Percentiles rank a stretch among this genome's conserved stretches.
Conservation (phyloP, 2,888 invertebrate species). For the Drosophila niveifrons region DNA sequence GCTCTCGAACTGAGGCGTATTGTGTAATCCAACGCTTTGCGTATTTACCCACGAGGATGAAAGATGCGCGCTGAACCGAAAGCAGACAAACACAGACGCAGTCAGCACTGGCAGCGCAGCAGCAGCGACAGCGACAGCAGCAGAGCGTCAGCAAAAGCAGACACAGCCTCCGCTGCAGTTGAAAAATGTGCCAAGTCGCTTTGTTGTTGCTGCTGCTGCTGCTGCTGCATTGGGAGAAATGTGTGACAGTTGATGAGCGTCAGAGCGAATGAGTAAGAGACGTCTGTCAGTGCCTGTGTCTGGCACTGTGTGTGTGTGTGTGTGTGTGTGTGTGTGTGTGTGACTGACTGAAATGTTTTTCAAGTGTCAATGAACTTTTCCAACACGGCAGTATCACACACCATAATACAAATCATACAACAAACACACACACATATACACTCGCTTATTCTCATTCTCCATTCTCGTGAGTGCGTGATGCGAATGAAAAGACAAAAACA, state of each 20-base stretch:
- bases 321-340: conserved; percentile 49
- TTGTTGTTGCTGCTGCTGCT: conserved; percentile 39
- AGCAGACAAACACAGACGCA: conserved; percentile 68
- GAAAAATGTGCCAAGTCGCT: conserved; percentile 77
- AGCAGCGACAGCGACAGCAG: conserved; percentile 18
- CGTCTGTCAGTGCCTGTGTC: conserved; percentile 37
- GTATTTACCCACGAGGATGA: conserved; percentile 81
- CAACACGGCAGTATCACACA: conserved; percentile 78
- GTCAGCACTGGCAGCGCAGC: conserved; percentile 17
- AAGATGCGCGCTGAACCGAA: conserved; percentile 77
- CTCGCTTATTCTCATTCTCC: conserved; percentile 43
- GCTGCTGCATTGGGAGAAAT: conserved; percentile 73
- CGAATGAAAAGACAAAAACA: conserved; percentile 71
- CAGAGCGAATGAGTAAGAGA: conserved; percentile 68
- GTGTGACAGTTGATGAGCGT: conserved; percentile 84
- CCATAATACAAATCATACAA: conserved; percentile 64
- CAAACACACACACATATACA: conserved; percentile 43
- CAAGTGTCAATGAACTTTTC: conserved; percentile 86
- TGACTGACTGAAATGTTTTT: conserved; percentile 79
- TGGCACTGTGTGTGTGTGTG: conserved; percentile 38
- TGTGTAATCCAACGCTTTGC: conserved; percentile 77
- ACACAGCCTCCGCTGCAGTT: conserved; percentile 33
- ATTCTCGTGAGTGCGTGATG: conserved; percentile 48
- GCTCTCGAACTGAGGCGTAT: conserved; percentile 53
- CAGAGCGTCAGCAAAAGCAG: conserved; percentile 4